Evolutionary conservation across 2,888 invertebrate genomes (phyloP), one percentile per base, ranked within the genome.

Genomic region (Volucella zonaria): DNA sequence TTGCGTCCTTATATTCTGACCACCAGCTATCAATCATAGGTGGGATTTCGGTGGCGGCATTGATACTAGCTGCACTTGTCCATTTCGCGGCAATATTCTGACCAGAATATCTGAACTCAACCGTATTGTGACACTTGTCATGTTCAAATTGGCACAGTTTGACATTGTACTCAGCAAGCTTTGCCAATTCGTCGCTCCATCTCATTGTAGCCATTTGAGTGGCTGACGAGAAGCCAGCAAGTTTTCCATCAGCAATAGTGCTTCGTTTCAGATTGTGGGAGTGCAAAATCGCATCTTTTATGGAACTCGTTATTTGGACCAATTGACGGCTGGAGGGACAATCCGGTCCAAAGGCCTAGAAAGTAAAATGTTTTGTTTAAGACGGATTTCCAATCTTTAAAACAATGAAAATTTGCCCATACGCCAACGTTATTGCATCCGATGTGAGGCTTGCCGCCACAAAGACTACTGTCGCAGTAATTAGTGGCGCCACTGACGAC

Each of bases 171-270:
- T n/a, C n/a, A n/a, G n/a, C n/a, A n/a, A n/a, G n/a, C n/a, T n/a
- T n/a, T n/a, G n/a, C 89, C 54, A 90, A 70, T 15, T 90, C 89
- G 3, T 86, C 71, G 66, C 85, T 81, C 90, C 90, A 90, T 15
- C 56, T 38, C 79, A 89, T 89, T 40, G 88, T 88, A 45, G 45
- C 45, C 45, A 45, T 45, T 45, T 45, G 1, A 1, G 9, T 45
- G 1, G 45, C 45, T 45, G 9, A 9, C 3, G 45, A 45, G 45
- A 45, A 45, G 45, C 12, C 12, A 45, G 45, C 2, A 45, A 45
- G 45, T 45, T 45, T 45, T 12, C 45, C 45, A 45, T 12, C 51
- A 51, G 51, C 14, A 8, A 51, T 2, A 15, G 8, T 8, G 51
- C 14, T 51, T 12, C 45, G 45, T 11, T 11, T 9, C 1, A 45